Evolutionary conservation across 1,140 invertebrate genomes (phyloP).

Genomic region (Drosophila subpulchrella): DNA sequence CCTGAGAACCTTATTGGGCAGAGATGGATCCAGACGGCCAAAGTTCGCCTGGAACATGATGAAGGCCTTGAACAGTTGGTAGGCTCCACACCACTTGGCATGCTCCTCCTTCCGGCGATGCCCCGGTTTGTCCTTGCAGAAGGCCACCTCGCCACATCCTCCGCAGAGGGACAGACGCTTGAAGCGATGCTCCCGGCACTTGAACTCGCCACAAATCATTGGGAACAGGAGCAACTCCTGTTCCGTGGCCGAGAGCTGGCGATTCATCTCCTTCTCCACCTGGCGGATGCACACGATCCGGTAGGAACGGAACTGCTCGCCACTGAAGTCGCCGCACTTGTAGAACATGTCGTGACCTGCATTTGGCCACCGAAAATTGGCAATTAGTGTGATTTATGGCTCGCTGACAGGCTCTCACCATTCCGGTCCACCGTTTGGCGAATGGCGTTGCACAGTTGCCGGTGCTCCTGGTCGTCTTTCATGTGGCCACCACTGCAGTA

Average conservation of each 20-base stretch:
- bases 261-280: constrained; percentile 86
- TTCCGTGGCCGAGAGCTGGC: constrained; percentile 87
- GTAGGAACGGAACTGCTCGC: constrained; percentile 87
- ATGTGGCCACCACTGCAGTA: constrained; percentile 86
- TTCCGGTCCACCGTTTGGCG: constrained; percentile 66
- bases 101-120: constrained; percentile 84
- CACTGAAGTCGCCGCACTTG: constrained; percentile 85
- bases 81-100: constrained; percentile 86
- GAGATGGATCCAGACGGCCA: constrained; percentile 86
- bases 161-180: constrained; percentile 85
- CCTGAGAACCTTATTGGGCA: constrained; percentile 85
- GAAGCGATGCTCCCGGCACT: constrained; percentile 85
- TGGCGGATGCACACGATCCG: constrained; percentile 87
- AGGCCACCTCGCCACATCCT: constrained; percentile 87
- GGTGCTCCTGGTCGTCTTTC: constrained; percentile 84
- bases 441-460: constrained; percentile 84
- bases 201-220: constrained; percentile 85
- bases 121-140: constrained; percentile 84
- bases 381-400: constrained; percentile 35
- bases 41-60: constrained; percentile 85
- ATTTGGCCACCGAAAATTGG: constrained; percentile 11
- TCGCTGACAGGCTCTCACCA: constrained; percentile 44
- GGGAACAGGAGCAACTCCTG: constrained; percentile 89
- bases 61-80: constrained; percentile 85
- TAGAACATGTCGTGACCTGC: constrained; percentile 85